Conservation (phyloP, 1,140 invertebrate species). For the Papilio dardanus region DNA sequence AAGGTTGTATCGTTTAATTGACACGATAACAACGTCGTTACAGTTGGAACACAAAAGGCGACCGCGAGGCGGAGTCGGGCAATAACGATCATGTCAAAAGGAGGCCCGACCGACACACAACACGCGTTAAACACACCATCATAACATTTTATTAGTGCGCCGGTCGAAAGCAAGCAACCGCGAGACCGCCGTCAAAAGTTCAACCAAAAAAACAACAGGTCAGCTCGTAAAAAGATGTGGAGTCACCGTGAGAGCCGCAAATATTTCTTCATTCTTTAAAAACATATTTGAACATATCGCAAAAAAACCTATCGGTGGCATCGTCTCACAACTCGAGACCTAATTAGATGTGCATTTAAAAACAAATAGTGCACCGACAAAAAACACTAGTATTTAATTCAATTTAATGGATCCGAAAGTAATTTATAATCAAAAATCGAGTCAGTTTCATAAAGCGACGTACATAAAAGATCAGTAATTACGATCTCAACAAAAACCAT, state of each 20-base stretch:
- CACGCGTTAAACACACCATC: conserved; percentile 81
- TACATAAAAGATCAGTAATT: conserved; percentile 64
- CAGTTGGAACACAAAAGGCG: conserved; percentile 70
- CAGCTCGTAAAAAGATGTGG: conserved; percentile 78
- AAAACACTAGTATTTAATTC: conserved; percentile 30
- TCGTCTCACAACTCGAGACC: conserved; percentile 11
- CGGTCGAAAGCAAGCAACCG: conserved; percentile 80
- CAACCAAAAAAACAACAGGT: conserved; percentile 78
- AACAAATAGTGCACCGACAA: conserved; percentile 1
- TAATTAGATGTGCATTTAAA: conserved; percentile 12
- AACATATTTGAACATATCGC: conserved; percentile 11
- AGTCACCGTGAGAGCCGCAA: conserved; percentile 63
- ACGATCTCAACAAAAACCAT: conserved; percentile 61
- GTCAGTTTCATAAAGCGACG: conserved; percentile 50
- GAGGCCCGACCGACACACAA: conserved; percentile 79
- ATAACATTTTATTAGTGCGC: conserved; percentile 82
- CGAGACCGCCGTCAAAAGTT: conserved; percentile 78
- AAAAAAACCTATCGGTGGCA: conserved; percentile 10
- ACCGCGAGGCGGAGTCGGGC: conserved; percentile 75
- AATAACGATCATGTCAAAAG: conserved; percentile 81
- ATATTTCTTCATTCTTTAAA: conserved; percentile 17
- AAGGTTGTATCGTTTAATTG: conserved; percentile 73
- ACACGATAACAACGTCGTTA: conserved; percentile 78
- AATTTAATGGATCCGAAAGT: conserved; percentile 30
- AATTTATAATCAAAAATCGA: conserved; percentile 43